Evolutionary conservation across 2,888 invertebrate species (phyloP).

Genomic region (Tuta absoluta): DNA sequence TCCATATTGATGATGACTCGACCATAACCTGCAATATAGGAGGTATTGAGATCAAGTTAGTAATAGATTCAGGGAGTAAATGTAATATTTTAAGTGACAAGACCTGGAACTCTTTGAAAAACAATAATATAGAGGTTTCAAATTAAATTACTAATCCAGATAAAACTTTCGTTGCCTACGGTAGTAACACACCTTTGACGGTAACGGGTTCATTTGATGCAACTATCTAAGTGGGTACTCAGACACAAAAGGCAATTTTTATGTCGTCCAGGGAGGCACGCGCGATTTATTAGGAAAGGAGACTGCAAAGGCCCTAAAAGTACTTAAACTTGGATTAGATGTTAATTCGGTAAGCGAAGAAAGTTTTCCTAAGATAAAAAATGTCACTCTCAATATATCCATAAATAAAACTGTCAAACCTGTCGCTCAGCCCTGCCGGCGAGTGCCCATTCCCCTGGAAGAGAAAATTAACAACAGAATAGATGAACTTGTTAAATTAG

Average conservation of each 20-base stretch:
- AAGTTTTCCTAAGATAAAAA: conserved; percentile 32
- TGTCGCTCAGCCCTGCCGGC: conserved; percentile 31
- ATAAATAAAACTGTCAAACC: conserved; percentile 31
- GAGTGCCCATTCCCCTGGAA: conserved; percentile 34
- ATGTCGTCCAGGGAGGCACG: conserved; percentile 35
- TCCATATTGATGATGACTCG: conserved; percentile 33
- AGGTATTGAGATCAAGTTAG: conserved; percentile 29
- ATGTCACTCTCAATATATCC: conserved; percentile 24
- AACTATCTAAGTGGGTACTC: conserved; percentile 6
- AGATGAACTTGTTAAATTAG: conserved; percentile 29
- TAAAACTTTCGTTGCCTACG: conserved; percentile 37
- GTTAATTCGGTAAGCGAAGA: conserved; percentile 31
- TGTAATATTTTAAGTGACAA: conserved; percentile 33
- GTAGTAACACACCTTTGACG: conserved; percentile 33
- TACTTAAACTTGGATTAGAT: conserved; percentile 34
- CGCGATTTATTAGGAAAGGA: conserved; percentile 34
- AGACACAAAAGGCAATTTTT: conserved; percentile 27
- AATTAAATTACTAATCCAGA: conserved; percentile 31
- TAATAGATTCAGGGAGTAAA: conserved; percentile 38
- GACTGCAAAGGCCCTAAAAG: conserved; percentile 33
- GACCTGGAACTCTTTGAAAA: conserved; percentile 34
- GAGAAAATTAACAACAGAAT: conserved; percentile 31
- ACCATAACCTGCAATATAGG: conserved; percentile 32
- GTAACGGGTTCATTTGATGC: conserved; percentile 37
- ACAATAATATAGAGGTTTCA: background rate